Conservation (phyloP, 1,140 invertebrate genomes). For the Chionoecetes opilio region DNA sequence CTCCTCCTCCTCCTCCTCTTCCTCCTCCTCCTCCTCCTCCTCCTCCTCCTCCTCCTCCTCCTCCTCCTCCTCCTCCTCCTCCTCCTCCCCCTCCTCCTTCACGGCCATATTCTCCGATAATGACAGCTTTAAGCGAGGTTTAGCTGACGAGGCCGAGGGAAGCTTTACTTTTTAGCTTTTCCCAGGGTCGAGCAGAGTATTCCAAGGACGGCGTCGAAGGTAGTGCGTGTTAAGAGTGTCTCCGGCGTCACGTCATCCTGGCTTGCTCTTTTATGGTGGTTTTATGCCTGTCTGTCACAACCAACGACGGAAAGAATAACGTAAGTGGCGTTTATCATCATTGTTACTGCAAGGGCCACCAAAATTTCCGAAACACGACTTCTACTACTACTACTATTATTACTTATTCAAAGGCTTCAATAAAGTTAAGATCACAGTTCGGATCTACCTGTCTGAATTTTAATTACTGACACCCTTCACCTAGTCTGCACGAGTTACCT, state of each 20-base stretch:
- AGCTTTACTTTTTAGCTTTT: slow-evolving; percentile 5
- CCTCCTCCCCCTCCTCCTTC: background rate
- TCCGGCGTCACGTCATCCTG: no score
- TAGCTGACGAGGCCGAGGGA: background rate
- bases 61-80: background rate
- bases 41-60: no score
- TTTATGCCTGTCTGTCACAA: no score
- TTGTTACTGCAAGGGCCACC: no score
- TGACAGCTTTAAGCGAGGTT: slow-evolving; percentile 16
- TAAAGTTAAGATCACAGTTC: background rate
- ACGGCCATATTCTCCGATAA: background rate
- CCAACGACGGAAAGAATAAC: no score
- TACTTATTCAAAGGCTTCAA: no score
- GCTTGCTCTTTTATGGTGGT: no score
- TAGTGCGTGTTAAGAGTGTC: background rate
- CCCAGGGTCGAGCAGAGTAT: background rate
- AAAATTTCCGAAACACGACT: background rate
- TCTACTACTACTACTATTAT: no score
- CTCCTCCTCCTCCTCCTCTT: background rate
- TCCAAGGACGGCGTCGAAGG: background rate
- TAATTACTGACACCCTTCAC: slow-evolving; percentile 1
- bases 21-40: background rate
- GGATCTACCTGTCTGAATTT: background rate
- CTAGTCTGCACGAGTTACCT: background rate
- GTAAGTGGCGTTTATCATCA: no score